A percentile compares a stretch with the other conserved stretches of the same genome.
phyloP scores from a whole-genome alignment of 2,113 vertebrate species.

The Australoheros scitulus region DNA sequence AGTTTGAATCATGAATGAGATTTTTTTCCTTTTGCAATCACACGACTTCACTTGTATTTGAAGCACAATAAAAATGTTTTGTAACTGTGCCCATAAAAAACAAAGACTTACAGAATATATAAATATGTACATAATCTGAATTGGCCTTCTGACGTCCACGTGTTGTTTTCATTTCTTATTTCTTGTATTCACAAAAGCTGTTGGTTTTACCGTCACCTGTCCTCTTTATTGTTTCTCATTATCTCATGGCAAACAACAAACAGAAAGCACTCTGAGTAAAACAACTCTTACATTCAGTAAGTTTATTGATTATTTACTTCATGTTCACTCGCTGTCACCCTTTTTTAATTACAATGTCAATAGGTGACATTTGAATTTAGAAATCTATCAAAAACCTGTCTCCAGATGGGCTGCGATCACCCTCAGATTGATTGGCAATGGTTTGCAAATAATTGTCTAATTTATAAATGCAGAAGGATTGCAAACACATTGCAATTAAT shows the following conservation, averaged over 20 bases:
- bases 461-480: neutral
- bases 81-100: neutral
- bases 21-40: neutral
- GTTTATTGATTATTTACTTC: neutral
- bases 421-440: neutral
- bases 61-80: neutral
- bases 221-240: neutral
- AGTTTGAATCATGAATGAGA: no score
- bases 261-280: neutral
- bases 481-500: neutral
- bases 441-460: neutral
- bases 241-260: neutral
- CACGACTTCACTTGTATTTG: neutral
- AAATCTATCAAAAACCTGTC: neutral
- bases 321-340: neutral
- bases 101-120: neutral
- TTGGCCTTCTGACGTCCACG: no score
- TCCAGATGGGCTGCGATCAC: neutral
- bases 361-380: neutral
- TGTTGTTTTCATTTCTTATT: neutral
- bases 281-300: neutral
- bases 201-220: neutral
- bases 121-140: neutral
- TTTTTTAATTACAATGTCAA: neutral
- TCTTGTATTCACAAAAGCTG: no score